Evolutionary conservation across 2,797 vertebrate genomes (phyloP), one percentile per base, ranked within the genome.

Genomic region (Pseudochaenichthys georgianus): DNA sequence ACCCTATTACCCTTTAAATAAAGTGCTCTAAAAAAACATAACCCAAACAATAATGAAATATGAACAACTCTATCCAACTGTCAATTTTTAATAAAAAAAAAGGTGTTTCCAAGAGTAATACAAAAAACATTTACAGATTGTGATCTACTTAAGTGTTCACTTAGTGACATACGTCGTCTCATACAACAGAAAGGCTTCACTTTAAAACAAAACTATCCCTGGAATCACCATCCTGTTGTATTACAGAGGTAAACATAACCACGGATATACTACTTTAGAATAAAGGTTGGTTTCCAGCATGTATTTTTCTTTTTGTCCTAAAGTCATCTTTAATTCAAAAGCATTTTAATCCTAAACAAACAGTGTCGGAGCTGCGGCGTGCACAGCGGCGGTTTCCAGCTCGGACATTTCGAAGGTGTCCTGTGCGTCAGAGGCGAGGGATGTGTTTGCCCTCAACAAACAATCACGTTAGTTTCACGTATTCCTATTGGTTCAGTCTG

Each of bases 201-300:
- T 89, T 80, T 78, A 63, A 85, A 92, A 89, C 74, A 68, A 81
- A 87, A 88, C 87, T 46, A 91, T 94, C 90, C 92, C 92, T 90
- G 92, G 91, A 93, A 91, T 91, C 87, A 82, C 83, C 85, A 79
- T 91, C 89, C 89, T 91, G 92, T 88, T 90, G 89, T 86, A 89
- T 83, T 89, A 92, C 88, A 94, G 94, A 96, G 93, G 94, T 95
- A 95, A 95, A 94, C 89, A 90, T 85, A 90, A 93, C 81, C 80
- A 90, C 89, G 78, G 89, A 89, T 88, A 87, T 88, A 93, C 81
- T 86, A 89, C 87, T 92, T 85, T 91, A 81, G 88, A 92, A 86
- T 85, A 93, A 89, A 86, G 59, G 83, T 93, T 87, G 82, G 87
- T 90, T 95, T 95, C 95, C 95, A 96, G 95, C 94, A 94, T 94